These are phyloP conservation scores for Ischnura elegans DNA, from an alignment of 2,888 invertebrate genomes.

Conservation along the genomic window DNA sequence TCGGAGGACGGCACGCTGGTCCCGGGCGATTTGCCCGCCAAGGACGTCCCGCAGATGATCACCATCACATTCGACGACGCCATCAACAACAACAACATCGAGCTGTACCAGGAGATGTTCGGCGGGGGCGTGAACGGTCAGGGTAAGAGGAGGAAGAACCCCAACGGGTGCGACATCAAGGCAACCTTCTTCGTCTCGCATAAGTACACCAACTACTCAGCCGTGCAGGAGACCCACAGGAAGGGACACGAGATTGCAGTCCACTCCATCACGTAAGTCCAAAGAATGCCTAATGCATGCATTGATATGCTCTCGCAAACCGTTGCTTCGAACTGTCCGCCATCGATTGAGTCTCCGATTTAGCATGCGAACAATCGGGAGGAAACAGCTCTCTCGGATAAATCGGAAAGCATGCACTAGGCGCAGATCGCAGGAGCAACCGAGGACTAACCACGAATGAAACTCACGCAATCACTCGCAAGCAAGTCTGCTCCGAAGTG, in stretches of 20 bases:
- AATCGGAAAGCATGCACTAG: too few species aligned
- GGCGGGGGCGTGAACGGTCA: slow-evolving; percentile 79
- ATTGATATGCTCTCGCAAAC: too few species aligned
- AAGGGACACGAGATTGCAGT: slow-evolving; percentile 96
- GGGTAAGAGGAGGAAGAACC: slow-evolving; percentile 87
- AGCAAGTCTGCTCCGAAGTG: too few species aligned
- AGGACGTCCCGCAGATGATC: slow-evolving; percentile 96
- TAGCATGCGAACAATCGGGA: too few species aligned
- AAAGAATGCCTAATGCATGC: not conserved
- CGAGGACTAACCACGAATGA: too few species aligned
- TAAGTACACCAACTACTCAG: slow-evolving; percentile 96
- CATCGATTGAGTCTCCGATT: too few species aligned
- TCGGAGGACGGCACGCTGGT: slow-evolving; percentile 94
- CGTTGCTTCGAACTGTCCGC: too few species aligned
- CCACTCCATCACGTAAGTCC: slow-evolving; percentile 93
- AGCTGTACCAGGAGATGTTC: slow-evolving; percentile 95
- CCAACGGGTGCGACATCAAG: slow-evolving; percentile 96
- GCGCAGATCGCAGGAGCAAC: too few species aligned
- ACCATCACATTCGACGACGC: slow-evolving; percentile 97
- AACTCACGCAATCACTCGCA: too few species aligned
- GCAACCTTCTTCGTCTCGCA: slow-evolving; percentile 95
- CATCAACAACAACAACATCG: slow-evolving; percentile 97
- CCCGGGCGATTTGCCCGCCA: slow-evolving; percentile 90
- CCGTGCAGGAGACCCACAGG: slow-evolving; percentile 93
- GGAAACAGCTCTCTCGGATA: too few species aligned